These are phyloP conservation scores for Diaphora mendica DNA, from an alignment of 2,888 invertebrate species.

Conservation along the genomic window DNA sequence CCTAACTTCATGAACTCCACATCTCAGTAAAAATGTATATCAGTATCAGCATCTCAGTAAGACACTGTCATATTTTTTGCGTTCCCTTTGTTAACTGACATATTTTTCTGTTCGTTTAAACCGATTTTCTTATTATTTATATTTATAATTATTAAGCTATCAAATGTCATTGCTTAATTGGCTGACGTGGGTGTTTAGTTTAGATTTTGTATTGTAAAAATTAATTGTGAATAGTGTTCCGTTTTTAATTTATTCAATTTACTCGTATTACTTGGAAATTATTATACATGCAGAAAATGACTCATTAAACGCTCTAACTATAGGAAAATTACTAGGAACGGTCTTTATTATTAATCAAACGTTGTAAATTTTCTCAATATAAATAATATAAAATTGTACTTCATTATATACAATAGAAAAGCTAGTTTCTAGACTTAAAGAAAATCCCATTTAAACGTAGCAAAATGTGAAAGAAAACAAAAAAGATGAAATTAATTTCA, in stretches of 20 bases:
- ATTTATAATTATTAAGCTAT: not conserved
- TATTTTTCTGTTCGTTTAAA: not conserved
- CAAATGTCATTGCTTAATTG: not conserved
- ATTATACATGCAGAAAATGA: too few species aligned
- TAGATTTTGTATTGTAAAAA: not conserved
- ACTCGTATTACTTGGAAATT: not conserved
- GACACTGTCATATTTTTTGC: too few species aligned
- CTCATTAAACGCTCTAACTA: not conserved
- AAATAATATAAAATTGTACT: not conserved
- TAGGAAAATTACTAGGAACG: not conserved
- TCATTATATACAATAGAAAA: not conserved
- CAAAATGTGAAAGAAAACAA: conserved; percentile 28
- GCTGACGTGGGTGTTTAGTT: not conserved
- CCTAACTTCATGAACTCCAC: too few species aligned
- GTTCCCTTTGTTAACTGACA: too few species aligned
- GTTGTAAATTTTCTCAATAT: not conserved
- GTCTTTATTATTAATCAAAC: not conserved
- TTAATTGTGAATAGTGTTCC: too few species aligned
- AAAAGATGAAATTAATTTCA: conserved; percentile 44
- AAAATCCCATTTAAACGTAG: conserved; percentile 6
- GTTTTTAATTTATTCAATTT: not conserved
- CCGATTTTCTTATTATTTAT: not conserved
- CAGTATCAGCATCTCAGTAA: too few species aligned
- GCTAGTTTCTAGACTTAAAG: conserved; percentile 3
- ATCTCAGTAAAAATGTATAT: too few species aligned